phyloP scores from a whole-genome alignment of 1,140 invertebrate genomes.

The Oreohelix idahoensis region DNA sequence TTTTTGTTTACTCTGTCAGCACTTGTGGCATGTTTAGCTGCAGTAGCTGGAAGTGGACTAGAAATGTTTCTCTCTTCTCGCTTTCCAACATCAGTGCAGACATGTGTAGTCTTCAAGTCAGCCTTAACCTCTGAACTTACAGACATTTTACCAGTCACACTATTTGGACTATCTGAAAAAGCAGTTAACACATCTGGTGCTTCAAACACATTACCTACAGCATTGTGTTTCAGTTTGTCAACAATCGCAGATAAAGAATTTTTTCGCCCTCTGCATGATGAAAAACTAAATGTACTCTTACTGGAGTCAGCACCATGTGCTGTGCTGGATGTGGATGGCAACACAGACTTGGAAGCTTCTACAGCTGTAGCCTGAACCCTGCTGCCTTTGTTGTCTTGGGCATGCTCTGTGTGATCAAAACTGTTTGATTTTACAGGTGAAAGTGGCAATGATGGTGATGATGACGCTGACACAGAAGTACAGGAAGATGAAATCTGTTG shows the following conservation, averaged over 20 bases:
- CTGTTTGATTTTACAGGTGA: slow-evolving; percentile 2
- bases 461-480: background rate
- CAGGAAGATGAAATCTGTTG: background rate
- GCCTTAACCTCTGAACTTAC: background rate
- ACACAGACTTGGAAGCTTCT: slow-evolving; percentile 25
- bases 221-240: slow-evolving; percentile 81
- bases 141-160: background rate
- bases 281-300: slow-evolving; percentile 16
- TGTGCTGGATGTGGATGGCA: slow-evolving; percentile 31
- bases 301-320: slow-evolving; percentile 29
- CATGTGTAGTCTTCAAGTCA: background rate
- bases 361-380: background rate
- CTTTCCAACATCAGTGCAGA: background rate
- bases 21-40: background rate
- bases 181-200: background rate
- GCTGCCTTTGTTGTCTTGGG: background rate
- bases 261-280: slow-evolving; percentile 77
- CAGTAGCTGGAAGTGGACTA: background rate
- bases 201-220: slow-evolving; percentile 16
- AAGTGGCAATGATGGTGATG: slow-evolving; percentile 12
- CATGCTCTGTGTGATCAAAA: background rate
- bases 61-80: background rate
- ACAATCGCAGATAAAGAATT: slow-evolving; percentile 87
- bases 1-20: background rate
- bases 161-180: background rate